Evolutionary conservation across 2,113 vertebrate species (phyloP).

Genomic region (Lichenostomus cassidix): DNA sequence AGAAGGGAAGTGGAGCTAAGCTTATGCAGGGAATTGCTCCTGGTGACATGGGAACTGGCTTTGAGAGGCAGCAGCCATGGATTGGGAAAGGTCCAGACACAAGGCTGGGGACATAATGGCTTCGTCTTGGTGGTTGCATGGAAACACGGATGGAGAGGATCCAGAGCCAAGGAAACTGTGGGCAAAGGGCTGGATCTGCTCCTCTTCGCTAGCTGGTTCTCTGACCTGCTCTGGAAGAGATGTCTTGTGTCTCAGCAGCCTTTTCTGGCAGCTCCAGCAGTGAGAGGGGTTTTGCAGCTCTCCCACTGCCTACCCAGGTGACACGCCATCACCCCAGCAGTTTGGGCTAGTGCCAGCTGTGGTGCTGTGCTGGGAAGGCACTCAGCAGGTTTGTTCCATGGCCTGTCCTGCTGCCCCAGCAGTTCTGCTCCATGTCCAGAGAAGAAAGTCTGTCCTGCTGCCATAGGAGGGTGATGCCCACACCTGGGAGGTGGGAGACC

Average conservation of each 20-base stretch:
- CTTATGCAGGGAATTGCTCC: background rate
- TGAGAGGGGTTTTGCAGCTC: background rate
- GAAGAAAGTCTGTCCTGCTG: background rate
- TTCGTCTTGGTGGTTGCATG: background rate
- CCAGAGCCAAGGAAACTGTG: background rate
- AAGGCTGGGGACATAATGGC: background rate
- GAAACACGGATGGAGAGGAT: background rate
- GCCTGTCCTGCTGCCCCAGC: background rate
- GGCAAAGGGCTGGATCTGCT: background rate
- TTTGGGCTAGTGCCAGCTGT: fast-evolving
- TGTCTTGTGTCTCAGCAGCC: background rate
- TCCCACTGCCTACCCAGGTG: background rate
- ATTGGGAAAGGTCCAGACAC: background rate
- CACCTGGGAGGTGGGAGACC: background rate
- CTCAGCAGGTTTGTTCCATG: background rate
- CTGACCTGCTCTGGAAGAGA: background rate
- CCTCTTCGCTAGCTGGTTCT: background rate
- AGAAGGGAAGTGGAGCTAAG: background rate
- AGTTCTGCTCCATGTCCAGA: background rate
- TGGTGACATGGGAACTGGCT: background rate
- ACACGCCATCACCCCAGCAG: background rate
- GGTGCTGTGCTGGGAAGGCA: background rate
- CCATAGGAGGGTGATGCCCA: background rate
- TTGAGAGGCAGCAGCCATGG: background rate
- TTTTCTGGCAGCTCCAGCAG: background rate